Evolutionary conservation across 1,140 invertebrate species (phyloP).

Genomic region (Ceratosolen fusciceps): DNA sequence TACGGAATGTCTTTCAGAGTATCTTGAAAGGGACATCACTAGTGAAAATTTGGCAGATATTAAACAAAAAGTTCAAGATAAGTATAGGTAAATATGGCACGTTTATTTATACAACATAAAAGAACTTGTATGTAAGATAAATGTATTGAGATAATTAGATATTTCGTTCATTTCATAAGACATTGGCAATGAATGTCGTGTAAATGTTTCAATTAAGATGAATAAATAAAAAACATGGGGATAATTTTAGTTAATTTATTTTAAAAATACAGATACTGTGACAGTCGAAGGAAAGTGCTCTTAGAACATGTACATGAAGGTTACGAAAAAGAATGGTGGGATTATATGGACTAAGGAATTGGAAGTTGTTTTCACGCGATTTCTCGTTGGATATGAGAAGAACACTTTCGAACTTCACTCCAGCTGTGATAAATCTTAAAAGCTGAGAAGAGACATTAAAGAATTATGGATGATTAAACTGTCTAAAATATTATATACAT

Average conservation of each 20-base stretch:
- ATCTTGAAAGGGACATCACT: conserved; percentile 97
- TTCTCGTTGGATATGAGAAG: conserved; percentile 17
- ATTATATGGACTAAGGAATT: conserved; percentile 83
- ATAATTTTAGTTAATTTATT: background rate
- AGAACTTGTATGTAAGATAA: no score
- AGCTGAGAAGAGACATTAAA: conserved; percentile 56
- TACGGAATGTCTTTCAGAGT: conserved; percentile 97
- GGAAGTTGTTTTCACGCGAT: conserved; percentile 44
- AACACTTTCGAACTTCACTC: conserved; percentile 50
- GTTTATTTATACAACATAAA: no score
- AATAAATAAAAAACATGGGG: background rate
- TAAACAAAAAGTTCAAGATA: conserved; percentile 99
- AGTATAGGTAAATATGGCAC: conserved; percentile 85
- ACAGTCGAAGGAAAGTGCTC: conserved; percentile 93
- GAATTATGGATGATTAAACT: conserved; percentile 51
- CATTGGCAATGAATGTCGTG: background rate
- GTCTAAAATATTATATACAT: conserved; percentile 54
- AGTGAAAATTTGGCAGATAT: conserved; percentile 97
- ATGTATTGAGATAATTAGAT: no score
- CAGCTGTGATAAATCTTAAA: conserved; percentile 68
- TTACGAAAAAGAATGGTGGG: conserved; percentile 99
- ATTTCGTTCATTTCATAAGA: background rate
- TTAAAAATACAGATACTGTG: conserved; percentile 89
- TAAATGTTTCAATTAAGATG: conserved; percentile 23
- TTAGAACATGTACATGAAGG: conserved; percentile 98